Conservation (phyloP, 1,140 invertebrate genomes). For the Linepithema humile region DNA sequence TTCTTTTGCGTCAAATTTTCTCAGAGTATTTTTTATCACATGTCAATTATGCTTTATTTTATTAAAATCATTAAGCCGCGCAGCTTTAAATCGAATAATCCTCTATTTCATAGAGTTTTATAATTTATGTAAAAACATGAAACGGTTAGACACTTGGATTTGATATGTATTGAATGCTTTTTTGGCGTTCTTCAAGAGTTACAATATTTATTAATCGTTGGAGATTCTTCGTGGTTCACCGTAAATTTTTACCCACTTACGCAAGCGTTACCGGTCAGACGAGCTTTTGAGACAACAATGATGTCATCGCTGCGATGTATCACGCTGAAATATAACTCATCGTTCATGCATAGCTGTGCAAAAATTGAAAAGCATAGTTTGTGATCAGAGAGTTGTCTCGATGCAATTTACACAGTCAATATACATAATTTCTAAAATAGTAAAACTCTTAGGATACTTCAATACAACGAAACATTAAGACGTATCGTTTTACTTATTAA, state of each 20-base stretch:
- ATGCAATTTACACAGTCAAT: too few species aligned
- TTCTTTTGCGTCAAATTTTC: background rate
- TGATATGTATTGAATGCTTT: background rate
- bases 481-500: background rate
- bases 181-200: background rate
- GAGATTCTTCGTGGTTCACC: background rate
- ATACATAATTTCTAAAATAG: too few species aligned
- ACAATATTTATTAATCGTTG: background rate
- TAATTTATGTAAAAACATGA: background rate
- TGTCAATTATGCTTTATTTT: background rate
- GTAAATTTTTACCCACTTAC: constrained; percentile 66
- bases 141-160: background rate
- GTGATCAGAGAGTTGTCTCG: background rate
- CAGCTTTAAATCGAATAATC: background rate
- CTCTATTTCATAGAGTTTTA: background rate
- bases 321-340: constrained; percentile 22
- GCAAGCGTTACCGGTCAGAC: constrained; percentile 62
- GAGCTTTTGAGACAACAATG: constrained; percentile 64
- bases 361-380: constrained; percentile 12
- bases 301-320: constrained; percentile 58
- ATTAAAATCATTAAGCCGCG: background rate
- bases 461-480: background rate
- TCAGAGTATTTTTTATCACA: background rate
- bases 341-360: constrained; percentile 53
- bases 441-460: background rate